phyloP scores from a whole-genome alignment of 2,797 vertebrate species.

The Gallirallus australis region DNA sequence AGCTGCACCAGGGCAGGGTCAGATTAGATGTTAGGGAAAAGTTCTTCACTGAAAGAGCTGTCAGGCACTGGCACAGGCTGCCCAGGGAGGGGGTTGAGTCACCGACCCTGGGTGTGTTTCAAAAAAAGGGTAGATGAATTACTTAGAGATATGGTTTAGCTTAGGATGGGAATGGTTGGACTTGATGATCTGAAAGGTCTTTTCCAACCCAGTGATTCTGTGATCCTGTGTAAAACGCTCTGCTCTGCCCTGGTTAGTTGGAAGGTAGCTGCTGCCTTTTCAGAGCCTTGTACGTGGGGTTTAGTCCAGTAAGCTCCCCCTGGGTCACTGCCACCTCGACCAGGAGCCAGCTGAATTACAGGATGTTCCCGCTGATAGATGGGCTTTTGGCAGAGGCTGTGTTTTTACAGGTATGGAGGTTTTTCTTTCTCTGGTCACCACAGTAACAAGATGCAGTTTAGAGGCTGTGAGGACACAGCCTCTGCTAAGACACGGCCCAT shows the following conservation, averaged over 20 bases:
- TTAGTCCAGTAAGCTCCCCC: neutral
- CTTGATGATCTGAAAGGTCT: too few species aligned
- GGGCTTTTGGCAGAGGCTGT: neutral
- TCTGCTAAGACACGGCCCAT: neutral
- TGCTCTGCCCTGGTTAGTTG: neutral
- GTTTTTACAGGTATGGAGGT: neutral
- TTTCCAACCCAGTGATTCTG: too few species aligned
- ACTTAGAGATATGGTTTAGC: too few species aligned
- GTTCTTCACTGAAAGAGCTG: too few species aligned
- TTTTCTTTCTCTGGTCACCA: slow-evolving; percentile 23
- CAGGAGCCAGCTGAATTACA: neutral
- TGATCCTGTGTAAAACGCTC: neutral
- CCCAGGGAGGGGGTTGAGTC: too few species aligned
- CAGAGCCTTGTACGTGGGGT: neutral
- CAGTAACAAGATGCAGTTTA: slow-evolving; percentile 31
- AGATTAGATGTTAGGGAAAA: too few species aligned
- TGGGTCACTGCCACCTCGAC: neutral
- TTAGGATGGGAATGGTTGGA: too few species aligned
- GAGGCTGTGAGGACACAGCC: neutral
- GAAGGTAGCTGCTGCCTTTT: neutral
- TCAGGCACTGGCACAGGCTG: too few species aligned
- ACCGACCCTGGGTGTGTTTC: too few species aligned
- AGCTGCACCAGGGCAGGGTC: too few species aligned
- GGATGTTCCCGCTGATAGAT: slow-evolving; percentile 37
- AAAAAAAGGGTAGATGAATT: too few species aligned